These are phyloP conservation scores for Intoshia linei DNA, from an alignment of 1,140 invertebrate genomes.

Conservation along the genomic window DNA sequence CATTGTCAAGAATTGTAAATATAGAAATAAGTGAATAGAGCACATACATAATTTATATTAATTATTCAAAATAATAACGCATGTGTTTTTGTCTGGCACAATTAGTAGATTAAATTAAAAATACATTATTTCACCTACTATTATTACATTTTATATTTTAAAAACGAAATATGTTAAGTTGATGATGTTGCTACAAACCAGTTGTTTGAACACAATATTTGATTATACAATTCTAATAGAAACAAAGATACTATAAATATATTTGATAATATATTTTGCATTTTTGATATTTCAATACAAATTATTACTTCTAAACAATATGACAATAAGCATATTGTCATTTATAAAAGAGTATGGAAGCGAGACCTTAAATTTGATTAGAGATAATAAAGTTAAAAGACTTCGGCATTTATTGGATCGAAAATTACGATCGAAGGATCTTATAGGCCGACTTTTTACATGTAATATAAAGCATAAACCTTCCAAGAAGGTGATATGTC, in stretches of 20 bases:
- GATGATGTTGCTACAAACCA: neutral
- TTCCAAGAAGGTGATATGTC: constrained; percentile 6
- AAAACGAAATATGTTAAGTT: too few species aligned
- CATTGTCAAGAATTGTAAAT: too few species aligned
- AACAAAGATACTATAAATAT: neutral
- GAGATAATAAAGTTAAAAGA: constrained; percentile 6
- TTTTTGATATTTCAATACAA: neutral
- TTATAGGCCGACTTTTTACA: constrained; percentile 5
- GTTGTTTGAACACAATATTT: neutral
- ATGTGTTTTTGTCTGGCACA: too few species aligned
- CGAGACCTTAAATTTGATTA: constrained; percentile 5
- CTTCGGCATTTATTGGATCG: constrained; percentile 4
- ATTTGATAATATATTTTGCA: neutral
- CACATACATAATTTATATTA: too few species aligned
- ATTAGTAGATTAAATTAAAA: too few species aligned
- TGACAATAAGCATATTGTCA: constrained; percentile 4
- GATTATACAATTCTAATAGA: neutral
- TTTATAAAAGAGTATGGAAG: constrained; percentile 7
- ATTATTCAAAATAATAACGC: too few species aligned
- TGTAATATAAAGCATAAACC: constrained; percentile 7
- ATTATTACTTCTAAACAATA: too few species aligned
- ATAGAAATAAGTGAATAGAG: too few species aligned
- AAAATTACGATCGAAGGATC: constrained; percentile 2
- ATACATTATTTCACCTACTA: too few species aligned
- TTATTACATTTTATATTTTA: too few species aligned